These are phyloP conservation scores for Galeopsomyia nigrocyanea DNA, from an alignment of 2,888 invertebrate genomes.

Conservation along the genomic window DNA sequence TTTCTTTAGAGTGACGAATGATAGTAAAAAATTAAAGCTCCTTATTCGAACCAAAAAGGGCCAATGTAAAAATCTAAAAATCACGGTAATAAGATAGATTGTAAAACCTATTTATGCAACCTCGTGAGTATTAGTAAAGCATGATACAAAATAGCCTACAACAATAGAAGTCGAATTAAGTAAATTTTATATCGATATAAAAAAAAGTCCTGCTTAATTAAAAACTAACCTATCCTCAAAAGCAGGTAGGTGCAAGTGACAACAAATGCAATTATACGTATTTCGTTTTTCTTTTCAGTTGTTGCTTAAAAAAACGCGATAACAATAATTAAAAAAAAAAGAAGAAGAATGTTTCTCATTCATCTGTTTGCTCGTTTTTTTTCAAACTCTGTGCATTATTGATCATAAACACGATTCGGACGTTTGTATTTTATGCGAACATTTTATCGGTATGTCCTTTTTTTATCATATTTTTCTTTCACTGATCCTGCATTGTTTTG, in stretches of 20 bases:
- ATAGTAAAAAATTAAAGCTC: not conserved
- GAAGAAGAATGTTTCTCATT: constrained; percentile 22
- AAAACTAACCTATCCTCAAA: constrained; percentile 55
- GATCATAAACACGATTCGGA: constrained; percentile 18
- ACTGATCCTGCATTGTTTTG: constrained; percentile 42
- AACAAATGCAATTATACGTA: constrained; percentile 52
- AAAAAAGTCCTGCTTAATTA: constrained; percentile 42
- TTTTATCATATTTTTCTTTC: constrained; percentile 38
- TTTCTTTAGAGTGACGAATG: not conserved
- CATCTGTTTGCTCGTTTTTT: constrained; percentile 27
- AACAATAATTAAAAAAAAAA: constrained; percentile 39
- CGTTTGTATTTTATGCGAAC: constrained; percentile 27
- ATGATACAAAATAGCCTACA: constrained; percentile 59
- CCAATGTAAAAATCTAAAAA: constrained; percentile 1
- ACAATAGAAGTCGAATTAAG: constrained; percentile 57
- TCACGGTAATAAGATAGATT: not conserved
- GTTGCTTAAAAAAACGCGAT: constrained; percentile 42
- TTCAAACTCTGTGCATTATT: constrained; percentile 21
- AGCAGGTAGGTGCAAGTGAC: constrained; percentile 57
- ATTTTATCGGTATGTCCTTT: constrained; percentile 30
- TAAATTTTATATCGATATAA: constrained; percentile 51
- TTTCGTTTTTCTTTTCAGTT: constrained; percentile 32
- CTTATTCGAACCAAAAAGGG: not conserved
- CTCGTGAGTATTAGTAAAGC: constrained; percentile 66
- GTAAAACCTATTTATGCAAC: constrained; percentile 59